Base-by-base conservation (phyloP, 2,797 vertebrate genomes). In the Graptemys geographica region DNA sequence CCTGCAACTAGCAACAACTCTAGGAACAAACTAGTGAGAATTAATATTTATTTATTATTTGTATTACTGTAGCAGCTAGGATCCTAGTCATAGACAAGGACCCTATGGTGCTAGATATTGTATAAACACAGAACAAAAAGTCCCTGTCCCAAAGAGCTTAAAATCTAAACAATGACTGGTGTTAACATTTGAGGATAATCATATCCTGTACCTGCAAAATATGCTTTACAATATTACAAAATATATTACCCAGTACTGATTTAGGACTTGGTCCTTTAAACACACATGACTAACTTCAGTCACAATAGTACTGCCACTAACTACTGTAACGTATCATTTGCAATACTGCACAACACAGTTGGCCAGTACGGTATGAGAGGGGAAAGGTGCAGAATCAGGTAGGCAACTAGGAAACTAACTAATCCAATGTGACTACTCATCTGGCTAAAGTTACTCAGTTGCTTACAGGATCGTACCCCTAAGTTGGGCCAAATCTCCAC, bases 321-420 rank as follows among this genome's bases (percentile, higher is more conserved):
- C 5, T 87, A 62, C 49, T 88, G 25, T 5, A 44, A 1, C 69
- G 23, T 76, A 81, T 33, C n/a, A 81, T 3, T 8, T 8, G 21
- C 52, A 90, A 28, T 82, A 74, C 0, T 82, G 25, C 8, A 23
- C 6, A 31, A 10, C 4, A 2, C 44, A 33, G 23, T 44, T 88
- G 25, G 19, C 72, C 72, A 76, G 11, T 37, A 44, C 2, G 8
- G 44, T 31, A 25, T 23, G 37, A 72, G 37, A 41, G 21, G 21
- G 19, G 41, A 23, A 21, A 11, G 37, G 69, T 72, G n/a, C 33
- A 23, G 65, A 23, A 72, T 72, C 65, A 11, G 65, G 3, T 83
- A 21, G 89, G 49, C 12, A 93, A 33, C 23, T 76, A 90, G 41
- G 87, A 96, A 90, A 88, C 13, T 16, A 92, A 62, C 16, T 84